Evolutionary conservation across 2,113 vertebrate genomes (phyloP).

Genomic region (Emydocephalus ijimae): DNA sequence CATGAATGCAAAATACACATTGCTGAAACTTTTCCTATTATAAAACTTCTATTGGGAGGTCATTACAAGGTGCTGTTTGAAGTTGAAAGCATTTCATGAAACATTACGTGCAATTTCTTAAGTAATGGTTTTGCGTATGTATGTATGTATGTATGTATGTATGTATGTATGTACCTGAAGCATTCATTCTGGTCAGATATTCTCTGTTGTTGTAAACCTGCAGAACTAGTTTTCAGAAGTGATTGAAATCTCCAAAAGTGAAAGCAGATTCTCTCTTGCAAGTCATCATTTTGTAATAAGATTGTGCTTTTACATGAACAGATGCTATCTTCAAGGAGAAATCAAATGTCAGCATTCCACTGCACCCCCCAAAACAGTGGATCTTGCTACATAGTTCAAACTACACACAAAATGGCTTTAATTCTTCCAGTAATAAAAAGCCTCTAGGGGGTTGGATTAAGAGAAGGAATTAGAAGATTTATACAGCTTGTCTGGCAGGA

Average conservation of each 20-base stretch:
- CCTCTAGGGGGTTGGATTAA: slow-evolving; percentile 38
- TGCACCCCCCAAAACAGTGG: background rate
- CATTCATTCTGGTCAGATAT: background rate
- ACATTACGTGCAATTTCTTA: background rate
- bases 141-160: background rate
- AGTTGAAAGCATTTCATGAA: background rate
- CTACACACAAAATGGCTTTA: slow-evolving; percentile 24
- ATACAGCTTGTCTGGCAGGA: background rate
- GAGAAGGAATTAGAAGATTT: slow-evolving; percentile 35
- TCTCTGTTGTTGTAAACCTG: slow-evolving; percentile 24
- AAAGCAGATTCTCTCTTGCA: slow-evolving; percentile 17
- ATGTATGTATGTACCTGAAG: background rate
- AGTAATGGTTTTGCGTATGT: background rate
- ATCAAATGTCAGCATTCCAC: slow-evolving; percentile 16
- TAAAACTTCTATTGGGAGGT: background rate
- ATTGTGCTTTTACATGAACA: slow-evolving; percentile 25
- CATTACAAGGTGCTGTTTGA: background rate
- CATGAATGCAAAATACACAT: background rate
- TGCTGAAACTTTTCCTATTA: background rate
- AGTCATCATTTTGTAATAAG: slow-evolving; percentile 34
- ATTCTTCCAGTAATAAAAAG: slow-evolving; percentile 15
- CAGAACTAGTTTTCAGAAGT: slow-evolving; percentile 2
- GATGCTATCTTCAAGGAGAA: slow-evolving; percentile 27
- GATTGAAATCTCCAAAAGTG: slow-evolving; percentile 32
- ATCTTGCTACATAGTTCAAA: background rate